Conservation (phyloP, 2,113 vertebrate genomes). For the Panthera tigris region DNA sequence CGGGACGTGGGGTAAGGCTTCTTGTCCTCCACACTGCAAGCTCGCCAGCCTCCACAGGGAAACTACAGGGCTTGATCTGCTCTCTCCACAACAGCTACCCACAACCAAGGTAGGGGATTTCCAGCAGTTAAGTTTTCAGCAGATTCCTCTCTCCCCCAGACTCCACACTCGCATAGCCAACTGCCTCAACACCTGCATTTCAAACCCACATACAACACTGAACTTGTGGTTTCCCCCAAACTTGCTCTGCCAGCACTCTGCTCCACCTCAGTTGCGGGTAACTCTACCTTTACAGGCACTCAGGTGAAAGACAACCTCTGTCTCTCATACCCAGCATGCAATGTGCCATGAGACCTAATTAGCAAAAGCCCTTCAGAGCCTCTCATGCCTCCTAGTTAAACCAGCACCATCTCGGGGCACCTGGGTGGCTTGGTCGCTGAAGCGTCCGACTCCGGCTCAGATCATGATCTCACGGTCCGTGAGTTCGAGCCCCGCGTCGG, state of each 20-base stretch:
- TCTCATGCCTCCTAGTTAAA: not conserved
- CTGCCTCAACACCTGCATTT: not conserved
- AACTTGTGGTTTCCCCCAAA: not conserved
- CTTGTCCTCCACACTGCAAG: not conserved
- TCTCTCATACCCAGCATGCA: fast-evolving
- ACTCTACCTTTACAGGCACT: not conserved
- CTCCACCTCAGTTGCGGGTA: fast-evolving
- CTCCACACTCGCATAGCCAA: too few species aligned
- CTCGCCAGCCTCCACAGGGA: not conserved
- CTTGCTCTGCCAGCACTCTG: not conserved
- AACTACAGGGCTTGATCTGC: fast-evolving
- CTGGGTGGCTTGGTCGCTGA: too few species aligned
- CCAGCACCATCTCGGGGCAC: not conserved
- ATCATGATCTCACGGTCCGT: too few species aligned
- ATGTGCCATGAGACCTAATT: not conserved
- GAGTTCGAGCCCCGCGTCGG: too few species aligned
- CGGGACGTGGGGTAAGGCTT: fast-evolving
- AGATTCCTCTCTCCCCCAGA: not conserved
- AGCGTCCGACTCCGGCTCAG: too few species aligned
- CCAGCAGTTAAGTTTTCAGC: not conserved
- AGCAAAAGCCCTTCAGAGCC: not conserved
- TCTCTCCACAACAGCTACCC: not conserved
- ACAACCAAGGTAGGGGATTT: not conserved
- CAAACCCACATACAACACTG: fast-evolving
- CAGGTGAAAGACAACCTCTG: not conserved